phyloP scores from a whole-genome alignment of 2,797 vertebrate species.

The Notamacropus eugenii region DNA sequence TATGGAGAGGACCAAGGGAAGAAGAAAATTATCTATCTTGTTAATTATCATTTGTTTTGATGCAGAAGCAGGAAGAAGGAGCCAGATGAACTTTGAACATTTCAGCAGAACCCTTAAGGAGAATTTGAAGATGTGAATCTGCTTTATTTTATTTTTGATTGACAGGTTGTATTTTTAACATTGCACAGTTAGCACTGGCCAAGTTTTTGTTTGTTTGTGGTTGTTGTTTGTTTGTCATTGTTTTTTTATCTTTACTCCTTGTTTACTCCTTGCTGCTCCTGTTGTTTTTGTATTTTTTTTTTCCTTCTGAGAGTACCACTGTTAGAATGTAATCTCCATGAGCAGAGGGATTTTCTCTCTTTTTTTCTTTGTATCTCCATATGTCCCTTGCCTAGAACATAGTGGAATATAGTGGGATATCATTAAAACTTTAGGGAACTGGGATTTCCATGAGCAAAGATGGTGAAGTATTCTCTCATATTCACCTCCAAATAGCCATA shows the following conservation, averaged over 20 bases:
- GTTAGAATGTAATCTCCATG: neutral
- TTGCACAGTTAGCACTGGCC: neutral
- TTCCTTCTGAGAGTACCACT: neutral
- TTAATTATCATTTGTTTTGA: neutral
- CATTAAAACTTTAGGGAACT: no score
- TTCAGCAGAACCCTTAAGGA: neutral
- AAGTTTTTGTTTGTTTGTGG: neutral
- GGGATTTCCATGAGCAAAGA: no score
- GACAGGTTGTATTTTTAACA: no score
- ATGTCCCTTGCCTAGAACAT: no score
- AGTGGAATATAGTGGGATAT: no score
- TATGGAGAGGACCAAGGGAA: neutral
- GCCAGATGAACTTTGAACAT: neutral
- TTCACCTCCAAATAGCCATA: no score
- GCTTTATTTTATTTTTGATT: neutral
- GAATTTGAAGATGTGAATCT: neutral
- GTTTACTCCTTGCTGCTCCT: neutral
- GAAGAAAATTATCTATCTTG: neutral
- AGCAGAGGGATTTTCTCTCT: neutral
- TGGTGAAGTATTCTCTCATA: no score
- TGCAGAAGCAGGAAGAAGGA: neutral
- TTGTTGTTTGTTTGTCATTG: neutral
- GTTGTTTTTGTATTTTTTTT: neutral
- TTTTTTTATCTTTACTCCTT: neutral
- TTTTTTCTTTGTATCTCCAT: no score